Evolutionary conservation across 2,113 vertebrate genomes (phyloP).

Genomic region (Ailuropoda melanoleuca): DNA sequence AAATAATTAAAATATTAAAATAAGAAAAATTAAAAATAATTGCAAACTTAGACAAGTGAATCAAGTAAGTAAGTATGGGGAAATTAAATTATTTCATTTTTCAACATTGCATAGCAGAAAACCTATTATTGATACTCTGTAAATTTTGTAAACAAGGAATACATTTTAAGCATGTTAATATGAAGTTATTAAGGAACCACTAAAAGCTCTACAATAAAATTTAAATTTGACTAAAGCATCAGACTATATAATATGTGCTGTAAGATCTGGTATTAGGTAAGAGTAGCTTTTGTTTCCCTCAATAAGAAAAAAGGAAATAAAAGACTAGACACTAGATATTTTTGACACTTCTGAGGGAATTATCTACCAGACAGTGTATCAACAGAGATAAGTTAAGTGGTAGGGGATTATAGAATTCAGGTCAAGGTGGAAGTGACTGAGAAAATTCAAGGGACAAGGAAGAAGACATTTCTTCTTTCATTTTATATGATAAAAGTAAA

Average conservation of each 20-base stretch:
- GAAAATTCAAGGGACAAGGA: background rate
- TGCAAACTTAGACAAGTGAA: background rate
- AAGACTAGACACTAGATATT: background rate
- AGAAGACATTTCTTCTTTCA: background rate
- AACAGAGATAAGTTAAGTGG: background rate
- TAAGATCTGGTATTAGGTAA: background rate
- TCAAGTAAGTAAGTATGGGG: background rate
- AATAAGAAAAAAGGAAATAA: background rate
- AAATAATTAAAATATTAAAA: background rate
- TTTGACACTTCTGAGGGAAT: constrained; percentile 43
- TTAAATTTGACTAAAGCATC: background rate
- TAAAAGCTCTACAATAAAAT: background rate
- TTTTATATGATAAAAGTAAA: constrained; percentile 40
- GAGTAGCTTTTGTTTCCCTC: background rate
- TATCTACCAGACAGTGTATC: background rate
- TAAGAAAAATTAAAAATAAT: background rate
- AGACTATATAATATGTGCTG: background rate
- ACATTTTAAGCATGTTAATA: background rate
- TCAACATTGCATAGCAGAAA: background rate
- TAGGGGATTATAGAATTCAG: background rate
- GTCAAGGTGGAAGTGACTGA: constrained; percentile 27
- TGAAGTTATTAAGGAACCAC: background rate
- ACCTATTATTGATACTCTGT: background rate
- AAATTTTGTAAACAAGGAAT: background rate
- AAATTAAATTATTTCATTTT: background rate